Percentiles rank a stretch among this genome's conserved stretches.
Evolutionary conservation across 2,888 invertebrate species (phyloP).

Genomic region (Tipula lateralis): DNA sequence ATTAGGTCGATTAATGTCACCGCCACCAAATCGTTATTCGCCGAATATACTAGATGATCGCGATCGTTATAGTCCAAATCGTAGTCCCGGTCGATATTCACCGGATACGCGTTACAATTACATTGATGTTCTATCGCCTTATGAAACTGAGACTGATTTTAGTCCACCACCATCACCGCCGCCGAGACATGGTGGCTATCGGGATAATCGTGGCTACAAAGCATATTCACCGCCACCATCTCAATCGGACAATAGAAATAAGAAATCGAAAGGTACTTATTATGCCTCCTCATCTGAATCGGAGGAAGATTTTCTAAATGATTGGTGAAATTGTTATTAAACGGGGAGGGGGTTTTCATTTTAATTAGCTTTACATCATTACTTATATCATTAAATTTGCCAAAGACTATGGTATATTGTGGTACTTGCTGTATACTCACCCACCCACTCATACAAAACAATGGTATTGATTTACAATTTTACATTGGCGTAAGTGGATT

Average conservation of each 20-base stretch:
- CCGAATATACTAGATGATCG: conserved; percentile 41
- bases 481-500: too few relatives aligned
- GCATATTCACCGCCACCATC: conserved; percentile 32
- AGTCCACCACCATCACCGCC: conserved; percentile 60
- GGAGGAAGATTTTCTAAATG: conserved; percentile 27
- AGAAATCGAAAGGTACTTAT: conserved; percentile 35
- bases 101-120: conserved; percentile 52
- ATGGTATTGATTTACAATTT: too few relatives aligned
- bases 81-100: conserved; percentile 50
- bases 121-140: conserved; percentile 47
- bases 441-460: too few relatives aligned
- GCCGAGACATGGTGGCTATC: conserved; percentile 48
- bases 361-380: not conserved
- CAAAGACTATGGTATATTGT: not conserved
- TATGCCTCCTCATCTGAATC: conserved; percentile 30
- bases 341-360: not conserved
- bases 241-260: conserved; percentile 33
- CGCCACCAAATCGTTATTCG: conserved; percentile 48
- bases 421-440: not conserved
- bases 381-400: not conserved
- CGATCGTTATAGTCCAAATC: conserved; percentile 46
- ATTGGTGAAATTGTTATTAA: conserved; percentile 1
- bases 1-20: conserved; percentile 54
- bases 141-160: conserved; percentile 63
- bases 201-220: conserved; percentile 34